Conservation (phyloP, 2,113 vertebrate species). For the Engystomops pustulosus region DNA sequence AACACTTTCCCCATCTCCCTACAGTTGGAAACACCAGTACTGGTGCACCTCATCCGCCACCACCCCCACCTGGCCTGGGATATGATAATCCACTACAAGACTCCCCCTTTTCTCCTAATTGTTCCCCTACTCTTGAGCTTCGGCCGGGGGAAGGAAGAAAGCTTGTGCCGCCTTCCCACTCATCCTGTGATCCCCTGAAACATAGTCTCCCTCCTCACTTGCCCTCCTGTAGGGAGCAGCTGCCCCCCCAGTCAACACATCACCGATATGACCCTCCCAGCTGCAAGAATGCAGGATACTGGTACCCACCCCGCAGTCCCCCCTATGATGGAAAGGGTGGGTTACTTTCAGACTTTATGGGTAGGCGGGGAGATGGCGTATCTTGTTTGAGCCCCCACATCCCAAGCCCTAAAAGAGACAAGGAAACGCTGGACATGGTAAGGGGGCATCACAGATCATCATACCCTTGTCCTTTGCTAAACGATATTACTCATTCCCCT, state of each 20-base stretch:
- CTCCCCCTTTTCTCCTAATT: constrained; percentile 86
- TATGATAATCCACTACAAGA: constrained; percentile 79
- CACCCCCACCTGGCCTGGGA: constrained; percentile 72
- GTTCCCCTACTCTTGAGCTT: constrained; percentile 85
- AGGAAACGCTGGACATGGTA: constrained; percentile 86
- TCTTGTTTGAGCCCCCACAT: constrained; percentile 80
- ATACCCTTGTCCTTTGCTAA: constrained; percentile 81
- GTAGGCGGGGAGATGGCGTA: constrained; percentile 75
- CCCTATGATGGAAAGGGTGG: constrained; percentile 84
- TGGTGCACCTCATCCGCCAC: constrained; percentile 64
- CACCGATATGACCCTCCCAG: constrained; percentile 95
- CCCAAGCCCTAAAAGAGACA: constrained; percentile 81
- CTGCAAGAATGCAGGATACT: constrained; percentile 93
- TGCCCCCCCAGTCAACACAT: constrained; percentile 86
- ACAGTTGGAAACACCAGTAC: constrained; percentile 47
- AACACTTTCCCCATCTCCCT: constrained; percentile 79
- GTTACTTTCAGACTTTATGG: constrained; percentile 83
- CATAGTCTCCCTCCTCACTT: constrained; percentile 70
- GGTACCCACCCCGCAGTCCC: constrained; percentile 89
- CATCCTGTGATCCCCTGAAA: constrained; percentile 75
- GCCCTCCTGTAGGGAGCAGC: constrained; percentile 83
- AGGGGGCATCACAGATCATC: constrained; percentile 76
- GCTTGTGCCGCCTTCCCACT: constrained; percentile 85
- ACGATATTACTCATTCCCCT: constrained; percentile 87
- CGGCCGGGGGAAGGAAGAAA: constrained; percentile 78